phyloP scores from a whole-genome alignment of 2,888 invertebrate genomes.

The Anthrax anthrax region DNA sequence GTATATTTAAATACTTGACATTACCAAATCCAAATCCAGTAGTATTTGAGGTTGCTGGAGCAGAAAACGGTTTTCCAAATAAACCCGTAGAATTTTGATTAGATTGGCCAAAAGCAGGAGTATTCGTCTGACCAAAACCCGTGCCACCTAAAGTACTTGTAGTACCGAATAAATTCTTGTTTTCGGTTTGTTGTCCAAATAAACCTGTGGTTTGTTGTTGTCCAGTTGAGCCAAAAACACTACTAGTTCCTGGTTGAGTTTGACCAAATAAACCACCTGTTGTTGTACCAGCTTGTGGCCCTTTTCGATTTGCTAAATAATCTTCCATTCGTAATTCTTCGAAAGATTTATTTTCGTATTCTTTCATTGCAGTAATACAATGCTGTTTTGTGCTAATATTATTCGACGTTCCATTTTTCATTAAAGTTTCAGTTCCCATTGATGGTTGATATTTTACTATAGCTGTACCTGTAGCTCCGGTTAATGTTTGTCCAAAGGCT shows the following conservation, averaged over 20 bases:
- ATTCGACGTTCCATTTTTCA: slow-evolving; percentile 72
- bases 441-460: slow-evolving; percentile 71
- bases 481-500: slow-evolving; percentile 22
- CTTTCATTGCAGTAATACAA: slow-evolving; percentile 98
- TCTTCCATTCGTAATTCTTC: slow-evolving; percentile 93
- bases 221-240: slow-evolving; percentile 35
- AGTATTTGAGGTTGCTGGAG: slow-evolving; percentile 34
- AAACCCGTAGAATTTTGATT: slow-evolving; percentile 43
- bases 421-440: slow-evolving; percentile 78
- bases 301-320: slow-evolving; percentile 81
- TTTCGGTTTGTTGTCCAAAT: slow-evolving; percentile 43
- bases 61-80: slow-evolving; percentile 50
- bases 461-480: slow-evolving; percentile 46
- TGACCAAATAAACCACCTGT: slow-evolving; percentile 39
- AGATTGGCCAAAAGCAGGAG: slow-evolving; percentile 39
- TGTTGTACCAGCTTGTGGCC: slow-evolving; percentile 38
- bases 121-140: slow-evolving; percentile 37
- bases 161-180: slow-evolving; percentile 40
- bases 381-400: slow-evolving; percentile 87
- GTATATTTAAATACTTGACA: neutral
- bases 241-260: slow-evolving; percentile 27
- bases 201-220: slow-evolving; percentile 33
- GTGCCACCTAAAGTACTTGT: slow-evolving; percentile 11
- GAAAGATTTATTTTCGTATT: slow-evolving; percentile 86
- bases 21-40: slow-evolving; percentile 23